phyloP scores from a whole-genome alignment of 2,888 invertebrate genomes.

The Heteromurus nitidus region DNA sequence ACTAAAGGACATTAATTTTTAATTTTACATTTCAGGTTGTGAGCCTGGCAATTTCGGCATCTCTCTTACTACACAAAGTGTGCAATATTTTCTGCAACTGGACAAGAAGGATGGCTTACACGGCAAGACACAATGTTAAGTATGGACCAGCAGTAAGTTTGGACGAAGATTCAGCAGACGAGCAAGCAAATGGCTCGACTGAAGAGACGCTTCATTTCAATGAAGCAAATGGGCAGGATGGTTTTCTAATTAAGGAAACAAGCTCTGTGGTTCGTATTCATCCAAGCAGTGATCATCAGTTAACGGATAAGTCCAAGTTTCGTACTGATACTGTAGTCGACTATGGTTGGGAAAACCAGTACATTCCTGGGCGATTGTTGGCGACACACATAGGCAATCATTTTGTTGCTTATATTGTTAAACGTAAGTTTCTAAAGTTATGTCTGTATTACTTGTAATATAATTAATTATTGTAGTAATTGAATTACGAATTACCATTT shows the following conservation, averaged over 20 bases:
- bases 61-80: constrained; percentile 8
- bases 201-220: constrained; percentile 67
- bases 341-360: constrained; percentile 93
- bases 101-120: constrained; percentile 37
- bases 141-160: constrained; percentile 46
- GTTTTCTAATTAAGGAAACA: constrained; percentile 68
- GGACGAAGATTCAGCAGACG: constrained; percentile 56
- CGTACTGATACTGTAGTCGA: constrained; percentile 93
- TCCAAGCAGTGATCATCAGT: constrained; percentile 46
- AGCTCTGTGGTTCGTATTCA: constrained; percentile 60
- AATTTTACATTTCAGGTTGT: constrained; percentile 1
- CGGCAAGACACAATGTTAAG: constrained; percentile 41
- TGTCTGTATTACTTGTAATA: background rate
- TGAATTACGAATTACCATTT: background rate
- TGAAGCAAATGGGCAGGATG: constrained; percentile 70
- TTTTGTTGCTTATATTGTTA: constrained; percentile 92
- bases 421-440: constrained; percentile 80
- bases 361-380: constrained; percentile 90
- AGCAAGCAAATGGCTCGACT: constrained; percentile 11
- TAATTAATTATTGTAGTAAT: background rate
- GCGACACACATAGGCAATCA: constrained; percentile 91
- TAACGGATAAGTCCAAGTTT: constrained; percentile 82
- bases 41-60: constrained; percentile 30
- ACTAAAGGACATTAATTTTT: background rate
- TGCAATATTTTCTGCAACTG: constrained; percentile 17